Conservation (phyloP, 1,140 invertebrate species). For the Elymnias hypermnestra region DNA sequence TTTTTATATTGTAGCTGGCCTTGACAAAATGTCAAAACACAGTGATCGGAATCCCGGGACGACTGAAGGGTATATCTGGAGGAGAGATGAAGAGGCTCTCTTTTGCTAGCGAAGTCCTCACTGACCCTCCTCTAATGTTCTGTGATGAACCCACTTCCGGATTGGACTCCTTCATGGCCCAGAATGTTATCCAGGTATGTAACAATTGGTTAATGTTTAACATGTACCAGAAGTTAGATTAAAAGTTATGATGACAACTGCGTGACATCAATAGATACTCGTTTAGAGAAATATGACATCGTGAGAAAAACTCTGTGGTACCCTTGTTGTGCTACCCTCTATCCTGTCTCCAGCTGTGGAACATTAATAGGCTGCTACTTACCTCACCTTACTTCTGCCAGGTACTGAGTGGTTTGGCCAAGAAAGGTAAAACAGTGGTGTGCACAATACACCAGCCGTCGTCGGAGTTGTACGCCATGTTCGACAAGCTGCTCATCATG, state of each 20-base stretch:
- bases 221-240: too few species aligned
- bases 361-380: too few species aligned
- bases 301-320: too few species aligned
- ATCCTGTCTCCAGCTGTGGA: too few species aligned
- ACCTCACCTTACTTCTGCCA: too few species aligned
- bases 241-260: too few species aligned
- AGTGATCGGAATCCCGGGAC: slow-evolving; percentile 89
- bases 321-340: too few species aligned
- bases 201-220: too few species aligned
- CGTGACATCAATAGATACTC: too few species aligned
- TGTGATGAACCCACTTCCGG: slow-evolving; percentile 98
- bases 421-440: slow-evolving; percentile 92
- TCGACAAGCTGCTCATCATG: slow-evolving; percentile 93
- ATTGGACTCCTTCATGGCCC: slow-evolving; percentile 90
- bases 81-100: slow-evolving; percentile 97
- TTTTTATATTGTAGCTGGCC: too few species aligned
- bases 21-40: slow-evolving; percentile 92
- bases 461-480: slow-evolving; percentile 94
- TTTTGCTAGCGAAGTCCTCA: slow-evolving; percentile 96
- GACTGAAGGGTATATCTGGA: slow-evolving; percentile 94
- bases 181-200: slow-evolving; percentile 88
- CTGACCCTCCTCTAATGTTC: slow-evolving; percentile 95
- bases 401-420: slow-evolving; percentile 86
- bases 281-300: neutral
- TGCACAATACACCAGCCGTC: slow-evolving; percentile 98